Evolutionary conservation across 1,140 invertebrate species (phyloP).

Genomic region (Sitophilus oryzae): DNA sequence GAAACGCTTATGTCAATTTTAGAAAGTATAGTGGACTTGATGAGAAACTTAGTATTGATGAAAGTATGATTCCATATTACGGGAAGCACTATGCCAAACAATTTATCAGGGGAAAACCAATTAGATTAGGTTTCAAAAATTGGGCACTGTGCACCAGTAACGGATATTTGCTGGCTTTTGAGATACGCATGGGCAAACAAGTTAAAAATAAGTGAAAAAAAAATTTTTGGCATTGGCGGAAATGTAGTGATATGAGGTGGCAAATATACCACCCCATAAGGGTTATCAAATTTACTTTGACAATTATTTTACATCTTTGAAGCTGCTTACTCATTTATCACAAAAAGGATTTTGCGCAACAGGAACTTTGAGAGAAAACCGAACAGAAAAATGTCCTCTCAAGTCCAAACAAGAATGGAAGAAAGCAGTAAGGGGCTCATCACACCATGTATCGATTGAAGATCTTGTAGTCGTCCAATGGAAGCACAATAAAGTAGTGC

Average conservation of each 20-base stretch:
- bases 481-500: conserved; percentile 23
- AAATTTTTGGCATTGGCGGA: too few species aligned
- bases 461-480: conserved; percentile 17
- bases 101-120: not conserved
- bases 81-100: too few species aligned
- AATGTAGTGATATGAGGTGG: not conserved
- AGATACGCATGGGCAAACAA: too few species aligned
- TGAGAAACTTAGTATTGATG: too few species aligned
- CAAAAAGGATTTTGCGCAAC: conserved; percentile 9
- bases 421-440: conserved; percentile 10
- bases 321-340: conserved; percentile 17
- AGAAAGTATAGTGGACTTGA: too few species aligned
- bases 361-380: conserved; percentile 19
- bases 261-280: conserved; percentile 11
- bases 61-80: too few species aligned
- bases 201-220: too few species aligned
- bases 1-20: too few species aligned
- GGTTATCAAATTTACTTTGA: conserved; percentile 22
- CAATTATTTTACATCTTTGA: conserved; percentile 24
- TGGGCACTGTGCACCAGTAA: too few species aligned
- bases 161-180: too few species aligned
- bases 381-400: conserved; percentile 20
- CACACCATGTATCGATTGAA: not conserved
- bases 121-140: too few species aligned
- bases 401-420: conserved; percentile 5